Evolutionary conservation across 2,888 invertebrate species (phyloP), one percentile per base, ranked within the genome.

Genomic region (Aradus depressus): DNA sequence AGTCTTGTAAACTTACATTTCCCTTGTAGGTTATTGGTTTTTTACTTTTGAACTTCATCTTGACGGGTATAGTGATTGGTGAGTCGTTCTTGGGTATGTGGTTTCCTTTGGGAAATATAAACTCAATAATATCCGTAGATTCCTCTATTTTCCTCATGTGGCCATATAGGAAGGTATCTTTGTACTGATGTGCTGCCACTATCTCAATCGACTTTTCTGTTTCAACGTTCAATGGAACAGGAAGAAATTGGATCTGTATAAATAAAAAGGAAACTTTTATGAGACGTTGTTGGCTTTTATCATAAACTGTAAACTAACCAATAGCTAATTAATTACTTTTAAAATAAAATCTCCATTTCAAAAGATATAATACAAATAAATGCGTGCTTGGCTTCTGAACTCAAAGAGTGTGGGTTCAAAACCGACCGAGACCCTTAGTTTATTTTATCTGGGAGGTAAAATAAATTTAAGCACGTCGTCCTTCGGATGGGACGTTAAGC

Each of bases 171-270:
- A 34, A 42, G 18, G 52, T 50, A 3, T 52, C 50, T 45, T 14
- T 57, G 50, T 21, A 55, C 47, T n/a, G 39, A 22, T 55, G 44
- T 22, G 41, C 53, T 23, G 55, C 55, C 3, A 50, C 8, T 3
- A 65, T 56, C 10, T 43, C 43, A 0, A 58, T 19, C 18, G 25
- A 58, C 35, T 60, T 56, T 25, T 64, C 62, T 1, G 58, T 50
- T 21, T 54, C 44, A 3, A 59, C 58, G 28, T 54, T 59, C 10
- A 68, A 49, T 1, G 66, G 65, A 10, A 68, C 60, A 1, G 69
- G 66, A 19, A 60, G 58, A 16, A 71, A 63, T 44, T 62, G 66
- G 21, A 69, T 57, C 47, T 65, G 61, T 1, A 50, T 22, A 4
- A n/a, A n/a, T n/a, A n/a, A n/a, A n/a, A n/a, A n/a, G n/a, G n/a